Evolutionary conservation across 2,888 invertebrate genomes (phyloP), one percentile per base, ranked within the genome.

Genomic region (Podabrus alpinus): DNA sequence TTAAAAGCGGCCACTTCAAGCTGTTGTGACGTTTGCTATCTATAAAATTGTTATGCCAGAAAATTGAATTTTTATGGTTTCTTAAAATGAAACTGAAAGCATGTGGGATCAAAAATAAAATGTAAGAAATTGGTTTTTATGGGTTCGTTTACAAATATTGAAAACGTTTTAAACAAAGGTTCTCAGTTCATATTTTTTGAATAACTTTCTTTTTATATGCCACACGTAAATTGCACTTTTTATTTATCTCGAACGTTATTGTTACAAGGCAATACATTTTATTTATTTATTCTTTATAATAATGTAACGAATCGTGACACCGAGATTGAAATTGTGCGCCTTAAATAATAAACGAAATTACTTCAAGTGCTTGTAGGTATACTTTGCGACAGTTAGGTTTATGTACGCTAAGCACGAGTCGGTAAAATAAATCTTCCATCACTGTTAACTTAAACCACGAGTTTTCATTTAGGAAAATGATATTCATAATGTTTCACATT

Each of bases 11-110:
- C 19, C 16, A 64, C 62, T 64, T 64, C 16, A 19, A 21, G 16
- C 62, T 17, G 17, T 19, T 19, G 62, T 19, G 62, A 64, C 62
- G n/a, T 64, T 64, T 64, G 62, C 21, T 64, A 64, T 64, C 62
- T 64, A 64, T 64, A 64, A 64, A 64, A 64, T 64, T 64, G 62
- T 64, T 64, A 64, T 64, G 19, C 62, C 21, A 64, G 19, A 64
- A 64, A 64, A 64, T 64, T 64, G 62, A 64, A 64, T 64, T 64
- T 64, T 64, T 64, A 64, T 64, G 13, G 62, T 64, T 64, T 64
- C 62, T 64, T 64, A 64, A 64, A 64, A 64, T 64, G 62, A 21
- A 21, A 64, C 17, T 19, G 62, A 64, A 64, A 19, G 62, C 62
- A 64, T 64, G 19, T 64, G 62, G 62, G 62, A 64, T 64, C 19